phyloP scores from a whole-genome alignment of 2,888 invertebrate species.

The Sarcophaga carnaria region DNA sequence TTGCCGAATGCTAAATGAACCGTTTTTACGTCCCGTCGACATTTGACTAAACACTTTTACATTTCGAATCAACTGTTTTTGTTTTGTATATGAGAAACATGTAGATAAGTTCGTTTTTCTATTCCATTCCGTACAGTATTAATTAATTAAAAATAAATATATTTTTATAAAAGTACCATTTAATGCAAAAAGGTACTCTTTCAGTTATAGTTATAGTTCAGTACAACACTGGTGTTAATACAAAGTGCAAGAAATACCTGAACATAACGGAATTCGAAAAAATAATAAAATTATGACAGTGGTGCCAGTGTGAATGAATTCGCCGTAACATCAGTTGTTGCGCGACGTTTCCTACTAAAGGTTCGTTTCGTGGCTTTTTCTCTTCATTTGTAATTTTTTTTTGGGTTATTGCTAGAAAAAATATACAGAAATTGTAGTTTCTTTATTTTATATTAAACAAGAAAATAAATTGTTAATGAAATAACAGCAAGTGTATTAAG shows the following conservation, averaged over 20 bases:
- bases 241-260: constrained; percentile 44
- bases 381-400: constrained; percentile 22
- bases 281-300: constrained; percentile 29
- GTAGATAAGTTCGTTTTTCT: too few species aligned
- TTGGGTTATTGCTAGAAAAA: constrained; percentile 49
- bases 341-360: constrained; percentile 63
- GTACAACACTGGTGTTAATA: background rate
- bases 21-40: too few species aligned
- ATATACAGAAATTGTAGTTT: constrained; percentile 33
- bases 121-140: too few species aligned
- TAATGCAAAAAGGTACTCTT: too few species aligned
- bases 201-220: too few species aligned
- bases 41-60: too few species aligned
- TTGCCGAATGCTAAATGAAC: too few species aligned
- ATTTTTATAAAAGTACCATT: too few species aligned
- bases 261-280: constrained; percentile 39
- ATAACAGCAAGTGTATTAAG: background rate
- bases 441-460: constrained; percentile 1
- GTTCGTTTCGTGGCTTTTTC: constrained; percentile 65
- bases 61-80: too few species aligned
- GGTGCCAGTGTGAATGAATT: constrained; percentile 32
- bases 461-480: background rate
- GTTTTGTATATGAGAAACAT: too few species aligned
- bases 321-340: constrained; percentile 66
- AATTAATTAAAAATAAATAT: too few species aligned